Conservation (phyloP, 2,113 vertebrate genomes). For the Cryptomyrus ogoouensis region DNA sequence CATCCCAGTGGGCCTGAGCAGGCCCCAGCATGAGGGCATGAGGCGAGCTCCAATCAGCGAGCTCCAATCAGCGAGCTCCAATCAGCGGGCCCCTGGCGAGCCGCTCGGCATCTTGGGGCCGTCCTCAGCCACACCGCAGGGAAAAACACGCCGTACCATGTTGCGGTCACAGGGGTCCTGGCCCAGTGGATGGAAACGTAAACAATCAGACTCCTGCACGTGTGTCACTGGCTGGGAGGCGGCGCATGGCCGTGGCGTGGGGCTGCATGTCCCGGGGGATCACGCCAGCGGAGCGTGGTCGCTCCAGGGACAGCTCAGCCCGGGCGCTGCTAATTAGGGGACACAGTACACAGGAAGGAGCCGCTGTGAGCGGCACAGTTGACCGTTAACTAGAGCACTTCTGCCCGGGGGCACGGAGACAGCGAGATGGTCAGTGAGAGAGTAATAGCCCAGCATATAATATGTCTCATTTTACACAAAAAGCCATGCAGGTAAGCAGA, state of each 20-base stretch:
- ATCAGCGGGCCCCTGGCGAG: neutral
- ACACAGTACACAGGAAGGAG: slow-evolving; percentile 5
- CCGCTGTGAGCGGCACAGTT: neutral
- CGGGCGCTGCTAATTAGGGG: neutral
- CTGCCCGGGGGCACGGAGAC: too few relatives aligned
- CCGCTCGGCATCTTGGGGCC: neutral
- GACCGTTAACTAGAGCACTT: neutral
- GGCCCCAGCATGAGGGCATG: neutral
- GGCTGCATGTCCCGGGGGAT: neutral
- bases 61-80: too few relatives aligned
- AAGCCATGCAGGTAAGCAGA: neutral
- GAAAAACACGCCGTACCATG: neutral
- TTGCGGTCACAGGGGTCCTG: neutral
- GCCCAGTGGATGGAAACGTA: neutral
- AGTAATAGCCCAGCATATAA: neutral
- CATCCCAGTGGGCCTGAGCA: neutral
- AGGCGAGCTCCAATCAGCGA: neutral
- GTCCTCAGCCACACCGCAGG: neutral
- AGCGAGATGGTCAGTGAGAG: too few relatives aligned
- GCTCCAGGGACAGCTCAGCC: neutral
- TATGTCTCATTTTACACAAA: neutral
- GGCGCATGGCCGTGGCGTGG: neutral
- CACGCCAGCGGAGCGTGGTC: neutral
- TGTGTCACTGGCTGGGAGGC: neutral
- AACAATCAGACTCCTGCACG: slow-evolving; percentile 6